Conservation (phyloP, 2,113 vertebrate species). For the Globicephala melas region DNA sequence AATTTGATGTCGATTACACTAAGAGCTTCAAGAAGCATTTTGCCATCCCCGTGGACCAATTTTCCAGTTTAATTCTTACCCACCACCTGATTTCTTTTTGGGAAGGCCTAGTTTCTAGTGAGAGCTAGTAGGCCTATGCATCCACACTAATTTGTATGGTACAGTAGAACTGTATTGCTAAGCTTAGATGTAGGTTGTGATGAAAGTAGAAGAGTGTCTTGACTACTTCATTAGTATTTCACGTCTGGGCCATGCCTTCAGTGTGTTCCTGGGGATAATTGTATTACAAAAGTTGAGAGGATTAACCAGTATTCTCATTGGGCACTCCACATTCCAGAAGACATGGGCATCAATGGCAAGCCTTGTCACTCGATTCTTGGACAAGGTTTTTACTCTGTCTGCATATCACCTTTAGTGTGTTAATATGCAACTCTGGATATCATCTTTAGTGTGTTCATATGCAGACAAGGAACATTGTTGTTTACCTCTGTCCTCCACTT, state of each 20-base stretch:
- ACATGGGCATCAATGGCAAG: neutral
- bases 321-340: neutral
- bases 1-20: neutral
- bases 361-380: neutral
- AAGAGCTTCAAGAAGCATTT: neutral
- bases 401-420: neutral
- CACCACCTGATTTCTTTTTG: neutral
- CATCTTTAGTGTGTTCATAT: neutral
- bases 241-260: neutral
- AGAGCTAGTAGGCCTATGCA: neutral
- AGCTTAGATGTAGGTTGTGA: neutral
- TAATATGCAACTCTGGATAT: neutral
- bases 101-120: neutral
- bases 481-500: neutral
- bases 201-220: neutral
- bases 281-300: neutral
- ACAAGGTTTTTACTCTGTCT: neutral
- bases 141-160: neutral
- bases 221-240: neutral
- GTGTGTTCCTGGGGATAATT: neutral
- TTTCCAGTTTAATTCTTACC: neutral
- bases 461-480: neutral
- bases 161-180: neutral
- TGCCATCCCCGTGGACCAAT: neutral
- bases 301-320: neutral